Evolutionary conservation across 2,113 vertebrate genomes (phyloP).

Genomic region (Felis chaus): DNA sequence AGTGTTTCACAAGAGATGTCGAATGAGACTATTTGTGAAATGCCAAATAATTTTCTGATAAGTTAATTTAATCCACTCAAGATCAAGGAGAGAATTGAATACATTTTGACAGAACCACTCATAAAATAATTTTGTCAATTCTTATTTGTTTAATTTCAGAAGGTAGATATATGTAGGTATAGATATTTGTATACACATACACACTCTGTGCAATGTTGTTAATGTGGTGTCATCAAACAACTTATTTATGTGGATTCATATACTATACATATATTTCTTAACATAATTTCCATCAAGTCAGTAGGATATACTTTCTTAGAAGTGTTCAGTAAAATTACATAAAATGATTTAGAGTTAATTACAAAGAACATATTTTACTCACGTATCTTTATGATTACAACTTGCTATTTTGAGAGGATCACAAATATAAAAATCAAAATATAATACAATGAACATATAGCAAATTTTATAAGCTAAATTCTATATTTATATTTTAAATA

Average conservation of each 20-base stretch:
- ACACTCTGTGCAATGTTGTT: neutral
- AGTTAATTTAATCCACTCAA: neutral
- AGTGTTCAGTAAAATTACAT: neutral
- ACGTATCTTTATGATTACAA: neutral
- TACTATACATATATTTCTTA: neutral
- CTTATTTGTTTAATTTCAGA: neutral
- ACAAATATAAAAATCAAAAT: neutral
- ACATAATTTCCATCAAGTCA: neutral
- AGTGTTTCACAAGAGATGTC: neutral
- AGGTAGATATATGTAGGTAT: neutral
- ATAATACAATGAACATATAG: neutral
- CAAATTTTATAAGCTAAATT: neutral
- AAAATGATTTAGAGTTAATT: neutral
- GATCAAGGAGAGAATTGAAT: neutral
- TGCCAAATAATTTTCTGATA: neutral
- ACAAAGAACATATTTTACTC: neutral
- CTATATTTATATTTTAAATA: neutral
- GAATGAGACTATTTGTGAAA: neutral
- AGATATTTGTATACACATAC: neutral
- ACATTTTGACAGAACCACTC: neutral
- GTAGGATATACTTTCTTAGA: constrained; percentile 4
- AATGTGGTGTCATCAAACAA: neutral
- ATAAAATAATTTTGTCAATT: neutral
- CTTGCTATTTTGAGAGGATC: neutral
- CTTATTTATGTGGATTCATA: neutral